Conservation (phyloP, 2,113 vertebrate genomes). For the Trinectes maculatus region DNA sequence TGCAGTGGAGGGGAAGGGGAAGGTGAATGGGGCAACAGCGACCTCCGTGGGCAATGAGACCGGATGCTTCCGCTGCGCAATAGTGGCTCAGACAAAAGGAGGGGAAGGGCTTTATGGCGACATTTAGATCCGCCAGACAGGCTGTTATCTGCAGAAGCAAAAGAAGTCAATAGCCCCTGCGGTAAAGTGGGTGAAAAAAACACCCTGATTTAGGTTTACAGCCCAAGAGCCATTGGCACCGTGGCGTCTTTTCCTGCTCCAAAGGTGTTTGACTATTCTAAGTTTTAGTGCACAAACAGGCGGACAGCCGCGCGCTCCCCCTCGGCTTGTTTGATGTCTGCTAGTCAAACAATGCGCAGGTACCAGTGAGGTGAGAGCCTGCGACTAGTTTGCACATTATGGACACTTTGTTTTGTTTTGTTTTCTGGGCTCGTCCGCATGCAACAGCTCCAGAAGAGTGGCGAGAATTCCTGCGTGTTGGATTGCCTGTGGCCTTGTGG, state of each 20-base stretch:
- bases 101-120: constrained; percentile 82
- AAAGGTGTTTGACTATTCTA: constrained; percentile 71
- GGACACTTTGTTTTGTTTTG: constrained; percentile 22
- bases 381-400: constrained; percentile 18
- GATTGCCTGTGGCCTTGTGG: constrained; percentile 66
- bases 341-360: constrained; percentile 52
- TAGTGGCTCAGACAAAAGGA: constrained; percentile 77
- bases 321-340: constrained; percentile 66
- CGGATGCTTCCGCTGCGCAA: constrained; percentile 78
- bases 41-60: constrained; percentile 78
- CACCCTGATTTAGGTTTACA: constrained; percentile 80
- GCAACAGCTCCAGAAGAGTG: constrained; percentile 15
- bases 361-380: constrained; percentile 40
- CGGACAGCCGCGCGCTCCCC: constrained; percentile 31
- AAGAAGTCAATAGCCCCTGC: constrained; percentile 82
- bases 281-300: constrained; percentile 69
- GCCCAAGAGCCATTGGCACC: constrained; percentile 70
- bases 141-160: constrained; percentile 81
- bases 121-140: constrained; percentile 81
- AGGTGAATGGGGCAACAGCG: constrained; percentile 85
- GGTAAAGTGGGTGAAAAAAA: constrained; percentile 79
- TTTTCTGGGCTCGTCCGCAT: not conserved
- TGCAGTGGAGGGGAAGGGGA: constrained; percentile 84
- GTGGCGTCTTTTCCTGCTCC: constrained; percentile 72
- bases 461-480: constrained; percentile 32